Conservation (phyloP, 2,797 vertebrate genomes). For the Rhinella marina region DNA sequence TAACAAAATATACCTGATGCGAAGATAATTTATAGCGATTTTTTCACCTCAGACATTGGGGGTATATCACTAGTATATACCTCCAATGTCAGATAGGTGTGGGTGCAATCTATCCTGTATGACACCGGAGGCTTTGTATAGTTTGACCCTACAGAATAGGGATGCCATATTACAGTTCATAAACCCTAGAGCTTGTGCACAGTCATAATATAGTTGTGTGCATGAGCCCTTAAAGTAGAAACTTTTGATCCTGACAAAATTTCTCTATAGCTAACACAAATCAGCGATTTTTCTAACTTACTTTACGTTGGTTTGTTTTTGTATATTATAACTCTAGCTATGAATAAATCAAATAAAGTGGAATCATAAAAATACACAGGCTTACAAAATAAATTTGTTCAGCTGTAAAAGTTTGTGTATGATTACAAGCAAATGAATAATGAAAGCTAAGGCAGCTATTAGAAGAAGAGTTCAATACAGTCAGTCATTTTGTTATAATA, state of each 20-base stretch:
- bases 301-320: conserved; percentile 30
- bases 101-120: too few relatives aligned
- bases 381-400: conserved; percentile 35
- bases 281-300: neutral
- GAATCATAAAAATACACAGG: conserved; percentile 41
- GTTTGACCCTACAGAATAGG: neutral
- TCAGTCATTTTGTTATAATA: conserved; percentile 49
- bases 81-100: too few relatives aligned
- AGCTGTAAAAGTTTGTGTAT: conserved; percentile 49
- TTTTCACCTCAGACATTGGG: too few relatives aligned
- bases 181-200: neutral
- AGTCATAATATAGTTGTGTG: neutral
- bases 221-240: neutral
- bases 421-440: conserved; percentile 52
- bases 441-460: conserved; percentile 27
- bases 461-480: conserved; percentile 22
- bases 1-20: too few relatives aligned
- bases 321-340: conserved; percentile 5
- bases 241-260: neutral
- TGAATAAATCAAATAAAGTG: conserved; percentile 45
- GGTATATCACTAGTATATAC: too few relatives aligned
- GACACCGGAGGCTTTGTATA: too few relatives aligned
- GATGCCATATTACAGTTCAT: neutral
- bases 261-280: neutral
- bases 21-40: too few relatives aligned